phyloP scores from a whole-genome alignment of 2,113 vertebrate species.

The Pleuronectes platessa region DNA sequence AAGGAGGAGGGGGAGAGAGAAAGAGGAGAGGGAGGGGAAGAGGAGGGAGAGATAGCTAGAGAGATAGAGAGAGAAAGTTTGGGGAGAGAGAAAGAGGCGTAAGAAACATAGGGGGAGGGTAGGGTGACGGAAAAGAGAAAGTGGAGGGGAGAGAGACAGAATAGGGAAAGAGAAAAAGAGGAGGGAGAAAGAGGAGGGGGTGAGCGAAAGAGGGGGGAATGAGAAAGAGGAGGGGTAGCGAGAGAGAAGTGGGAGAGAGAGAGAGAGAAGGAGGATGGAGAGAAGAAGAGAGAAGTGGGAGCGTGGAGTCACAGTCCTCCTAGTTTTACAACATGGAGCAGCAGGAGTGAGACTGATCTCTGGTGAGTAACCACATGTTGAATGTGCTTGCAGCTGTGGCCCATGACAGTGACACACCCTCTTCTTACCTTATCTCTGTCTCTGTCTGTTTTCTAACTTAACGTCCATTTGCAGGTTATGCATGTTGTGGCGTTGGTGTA shows the following conservation, averaged over 20 bases:
- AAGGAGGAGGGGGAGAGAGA: not conserved
- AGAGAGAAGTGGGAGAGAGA: not conserved
- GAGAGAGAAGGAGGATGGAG: not conserved
- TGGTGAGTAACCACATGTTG: slow-evolving; percentile 45
- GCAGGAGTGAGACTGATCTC: slow-evolving; percentile 26
- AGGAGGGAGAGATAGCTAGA: not conserved
- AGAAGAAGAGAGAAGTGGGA: not conserved
- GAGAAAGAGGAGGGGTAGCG: too few relatives aligned
- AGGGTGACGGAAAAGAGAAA: not conserved
- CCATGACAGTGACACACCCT: not conserved
- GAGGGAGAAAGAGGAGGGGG: too few relatives aligned
- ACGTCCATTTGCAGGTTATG: not conserved
- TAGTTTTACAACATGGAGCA: slow-evolving; percentile 46
- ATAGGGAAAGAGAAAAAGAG: not conserved
- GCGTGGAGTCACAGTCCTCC: slow-evolving; percentile 40
- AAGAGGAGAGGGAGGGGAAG: not conserved
- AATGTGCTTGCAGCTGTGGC: not conserved
- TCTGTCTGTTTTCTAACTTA: not conserved
- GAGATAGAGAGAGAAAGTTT: not conserved
- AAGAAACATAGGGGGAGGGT: too few relatives aligned
- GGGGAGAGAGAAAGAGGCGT: too few relatives aligned
- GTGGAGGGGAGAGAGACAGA: too few relatives aligned
- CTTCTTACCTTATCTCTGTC: not conserved
- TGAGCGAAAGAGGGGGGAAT: too few relatives aligned
- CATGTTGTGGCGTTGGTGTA: not conserved